Evolutionary conservation across 2,113 vertebrate genomes (phyloP).

Genomic region (Pelmatolapia mariae): DNA sequence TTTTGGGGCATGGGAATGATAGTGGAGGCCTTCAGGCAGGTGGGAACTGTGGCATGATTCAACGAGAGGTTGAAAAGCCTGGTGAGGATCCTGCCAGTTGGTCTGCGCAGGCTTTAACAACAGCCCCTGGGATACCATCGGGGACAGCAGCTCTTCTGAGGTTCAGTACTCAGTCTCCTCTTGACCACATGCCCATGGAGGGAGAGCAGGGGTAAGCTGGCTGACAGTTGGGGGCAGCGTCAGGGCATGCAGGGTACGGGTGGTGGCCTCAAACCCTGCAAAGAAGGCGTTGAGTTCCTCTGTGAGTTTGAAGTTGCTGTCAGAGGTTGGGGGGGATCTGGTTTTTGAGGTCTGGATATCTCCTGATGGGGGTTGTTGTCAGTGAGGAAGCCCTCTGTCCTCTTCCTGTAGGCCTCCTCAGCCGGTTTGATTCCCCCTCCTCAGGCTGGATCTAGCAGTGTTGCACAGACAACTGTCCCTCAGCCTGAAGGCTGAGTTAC

Average conservation of each 20-base stretch:
- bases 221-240: background rate
- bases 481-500: background rate
- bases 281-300: background rate
- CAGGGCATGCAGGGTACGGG: accelerated
- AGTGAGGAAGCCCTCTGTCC: background rate
- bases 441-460: background rate
- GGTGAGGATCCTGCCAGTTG: background rate
- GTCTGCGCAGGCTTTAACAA: background rate
- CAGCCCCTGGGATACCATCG: background rate
- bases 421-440: background rate
- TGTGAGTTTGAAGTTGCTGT: background rate
- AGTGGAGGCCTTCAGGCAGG: background rate
- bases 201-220: background rate
- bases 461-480: background rate
- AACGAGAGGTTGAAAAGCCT: background rate
- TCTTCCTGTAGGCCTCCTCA: background rate
- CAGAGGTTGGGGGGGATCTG: background rate
- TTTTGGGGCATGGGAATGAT: accelerated
- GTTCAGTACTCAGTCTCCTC: background rate
- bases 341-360: background rate
- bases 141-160: background rate
- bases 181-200: background rate
- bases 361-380: background rate
- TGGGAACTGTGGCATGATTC: background rate
- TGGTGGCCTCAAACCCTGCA: accelerated